Percentiles rank a stretch among this genome's conserved stretches.
Conservation (phyloP, 1,140 invertebrate species). For the Hypothenemus hampei region DNA sequence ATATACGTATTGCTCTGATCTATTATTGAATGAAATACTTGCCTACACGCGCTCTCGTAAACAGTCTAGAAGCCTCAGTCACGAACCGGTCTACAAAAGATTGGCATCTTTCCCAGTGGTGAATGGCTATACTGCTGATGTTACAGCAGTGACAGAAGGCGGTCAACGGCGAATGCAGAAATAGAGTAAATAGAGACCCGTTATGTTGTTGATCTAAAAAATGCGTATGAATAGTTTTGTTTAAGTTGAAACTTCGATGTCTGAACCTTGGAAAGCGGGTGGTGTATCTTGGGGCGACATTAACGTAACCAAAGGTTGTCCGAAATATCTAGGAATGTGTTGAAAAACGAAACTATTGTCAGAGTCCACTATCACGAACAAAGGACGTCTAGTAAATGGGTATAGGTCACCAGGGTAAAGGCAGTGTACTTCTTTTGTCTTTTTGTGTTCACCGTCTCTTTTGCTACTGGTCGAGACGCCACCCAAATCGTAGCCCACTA, state of each 20-base stretch:
- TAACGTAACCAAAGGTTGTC: slow-evolving; percentile 88
- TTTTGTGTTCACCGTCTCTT: slow-evolving; percentile 63
- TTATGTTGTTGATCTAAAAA: slow-evolving; percentile 77
- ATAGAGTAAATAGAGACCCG: slow-evolving; percentile 91
- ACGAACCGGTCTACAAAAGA: slow-evolving; percentile 84
- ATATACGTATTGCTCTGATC: too few species aligned
- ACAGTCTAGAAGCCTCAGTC: slow-evolving; percentile 77
- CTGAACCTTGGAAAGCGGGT: slow-evolving; percentile 71
- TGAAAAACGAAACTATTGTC: slow-evolving; percentile 94
- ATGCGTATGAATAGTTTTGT: slow-evolving; percentile 6
- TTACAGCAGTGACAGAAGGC: slow-evolving; percentile 92
- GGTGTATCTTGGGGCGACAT: slow-evolving; percentile 92
- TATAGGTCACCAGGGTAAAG: slow-evolving; percentile 91
- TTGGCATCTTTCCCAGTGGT: slow-evolving; percentile 88
- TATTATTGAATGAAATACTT: too few species aligned
- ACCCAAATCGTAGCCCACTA: slow-evolving; percentile 90
- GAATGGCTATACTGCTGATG: slow-evolving; percentile 76
- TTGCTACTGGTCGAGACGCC: slow-evolving; percentile 85
- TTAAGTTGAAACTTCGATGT: not conserved
- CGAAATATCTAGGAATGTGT: slow-evolving; percentile 88
- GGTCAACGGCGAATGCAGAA: slow-evolving; percentile 89
- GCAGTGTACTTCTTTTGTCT: slow-evolving; percentile 74
- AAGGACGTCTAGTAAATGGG: slow-evolving; percentile 85
- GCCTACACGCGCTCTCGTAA: slow-evolving; percentile 77
- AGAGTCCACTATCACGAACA: slow-evolving; percentile 92